Base-by-base conservation (phyloP, 2,797 vertebrate genomes). In the Stomatorhinus walkeri region DNA sequence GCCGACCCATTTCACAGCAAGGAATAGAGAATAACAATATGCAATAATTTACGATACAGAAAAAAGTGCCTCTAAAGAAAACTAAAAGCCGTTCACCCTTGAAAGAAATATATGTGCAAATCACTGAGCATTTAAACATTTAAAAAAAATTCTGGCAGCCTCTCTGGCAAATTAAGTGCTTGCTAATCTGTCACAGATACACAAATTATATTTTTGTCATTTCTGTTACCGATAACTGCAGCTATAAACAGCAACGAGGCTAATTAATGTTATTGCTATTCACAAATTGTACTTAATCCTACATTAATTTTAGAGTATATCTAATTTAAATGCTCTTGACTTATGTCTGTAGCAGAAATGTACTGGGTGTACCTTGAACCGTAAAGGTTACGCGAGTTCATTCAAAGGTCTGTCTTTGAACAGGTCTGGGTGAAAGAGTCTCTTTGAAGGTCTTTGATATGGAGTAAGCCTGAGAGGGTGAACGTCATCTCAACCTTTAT, bases 321-420 rank as follows among this genome's bases (percentile, higher is more conserved):
- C 36, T 81, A 19, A 81, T 19, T 81, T 81, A 81, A 43, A 81
- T 46, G 36, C 40, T 81, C 16, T n/a, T 81, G 40, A 81, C 40
- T 81, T 81, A 40, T 85, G 81, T 12, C 8, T 48, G 43, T 24
- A 85, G 14, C 22, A 16, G 43, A 51, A 51, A 79, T 76, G 64
- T 43, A n/a, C 28, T 28, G 24, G 14, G 49, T 76, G 64, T 14
- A 79, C 48, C 28, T 51, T 36, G 64, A 54, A 32, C 48, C 6
- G 9, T 10, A 2, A 76, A 68, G 59, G 40, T 46, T 87, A 64
- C 4, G 1, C n/a, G 51, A 56, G 52, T 28, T 19, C 54, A 43
- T 46, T 61, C 56, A 89, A 89, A 89, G 83, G 88, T 89, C 88
- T 86, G 52, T 22, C 88, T 89, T 86, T 89, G 88, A 85, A 89